Base-by-base conservation (phyloP, 2,113 vertebrate genomes). In the Micromys minutus region DNA sequence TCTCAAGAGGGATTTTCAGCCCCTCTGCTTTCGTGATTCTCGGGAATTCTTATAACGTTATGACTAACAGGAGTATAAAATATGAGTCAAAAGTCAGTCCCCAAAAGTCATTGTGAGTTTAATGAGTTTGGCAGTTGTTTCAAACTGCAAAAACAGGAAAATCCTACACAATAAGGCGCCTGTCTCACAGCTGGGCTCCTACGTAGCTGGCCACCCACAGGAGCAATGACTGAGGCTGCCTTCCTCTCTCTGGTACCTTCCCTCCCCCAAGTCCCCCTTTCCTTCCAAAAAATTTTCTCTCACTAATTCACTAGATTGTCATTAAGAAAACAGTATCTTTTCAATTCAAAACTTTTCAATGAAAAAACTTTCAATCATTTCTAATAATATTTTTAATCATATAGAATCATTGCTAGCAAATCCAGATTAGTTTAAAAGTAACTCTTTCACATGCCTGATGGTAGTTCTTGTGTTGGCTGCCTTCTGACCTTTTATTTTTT, bases 101-200 rank as follows among this genome's bases (percentile, higher is more conserved):
- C 93, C 93, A 77, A 94, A 97, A 97, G 96, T 97, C 97, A 97
- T 96, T 94, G 97, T 97, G 96, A 95, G 97, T 97, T 90, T 96
- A 98, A 95, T 98, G 96, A 96, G 93, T 96, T 94, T 2, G 94
- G 92, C 95, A 97, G 94, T 96, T 93, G 96, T 96, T 96, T 94
- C 94, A 83, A 81, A 13, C 93, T 91, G 91, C 92, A 77, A 95
- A 97, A 97, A 97, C 97, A 98, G 97, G 97, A 98, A 98, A 96
- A 80, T 90, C 76, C 88, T 83, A 96, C 96, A 97, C 96, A 97
- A 96, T 97, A 87, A 94, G 97, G 97, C 92, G 96, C 97, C 97
- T 96, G 97, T 95, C 96, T 96, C 95, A 29, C 97, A 97, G 96
- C 97, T 92, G 97, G 95, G 84, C 95, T 96, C 65, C 39, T 93